Percentiles rank a stretch among this genome's conserved stretches.
phyloP scores from a whole-genome alignment of 2,797 vertebrate genomes.

The Anas bahamensis region DNA sequence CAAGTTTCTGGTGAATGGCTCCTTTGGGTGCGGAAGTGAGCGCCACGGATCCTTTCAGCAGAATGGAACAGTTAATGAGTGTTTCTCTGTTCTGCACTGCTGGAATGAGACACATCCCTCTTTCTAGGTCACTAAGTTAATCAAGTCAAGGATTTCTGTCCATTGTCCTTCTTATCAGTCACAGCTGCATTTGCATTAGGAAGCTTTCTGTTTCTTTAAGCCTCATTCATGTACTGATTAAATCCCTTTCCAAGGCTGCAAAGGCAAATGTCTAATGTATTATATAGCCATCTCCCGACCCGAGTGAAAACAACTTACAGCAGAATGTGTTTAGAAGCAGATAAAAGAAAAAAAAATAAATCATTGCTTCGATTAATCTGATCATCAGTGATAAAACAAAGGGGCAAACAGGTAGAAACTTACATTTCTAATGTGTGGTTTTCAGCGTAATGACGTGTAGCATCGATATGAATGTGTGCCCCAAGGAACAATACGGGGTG shows the following conservation, averaged over 20 bases:
- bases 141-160: slow-evolving; percentile 72
- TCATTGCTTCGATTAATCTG: neutral
- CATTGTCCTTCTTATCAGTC: slow-evolving; percentile 72
- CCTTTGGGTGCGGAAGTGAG: slow-evolving; percentile 64
- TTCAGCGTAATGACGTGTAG: neutral
- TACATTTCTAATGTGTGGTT: neutral
- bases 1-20: slow-evolving; percentile 64
- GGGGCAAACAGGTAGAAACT: neutral
- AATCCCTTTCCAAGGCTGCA: slow-evolving; percentile 54
- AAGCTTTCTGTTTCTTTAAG: slow-evolving; percentile 65
- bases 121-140: slow-evolving; percentile 77
- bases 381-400: neutral
- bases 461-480: neutral
- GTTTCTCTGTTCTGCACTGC: slow-evolving; percentile 60
- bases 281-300: slow-evolving; percentile 41
- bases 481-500: neutral
- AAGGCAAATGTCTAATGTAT: slow-evolving; percentile 56
- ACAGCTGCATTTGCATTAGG: slow-evolving; percentile 69
- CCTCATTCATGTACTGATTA: slow-evolving; percentile 57
- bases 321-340: slow-evolving; percentile 23
- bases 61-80: slow-evolving; percentile 65
- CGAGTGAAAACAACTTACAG: slow-evolving; percentile 10
- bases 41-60: slow-evolving; percentile 49
- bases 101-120: slow-evolving; percentile 68
- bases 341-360: neutral